Evolutionary conservation across 2,113 vertebrate species (phyloP).

Genomic region (Thomomys bottae): DNA sequence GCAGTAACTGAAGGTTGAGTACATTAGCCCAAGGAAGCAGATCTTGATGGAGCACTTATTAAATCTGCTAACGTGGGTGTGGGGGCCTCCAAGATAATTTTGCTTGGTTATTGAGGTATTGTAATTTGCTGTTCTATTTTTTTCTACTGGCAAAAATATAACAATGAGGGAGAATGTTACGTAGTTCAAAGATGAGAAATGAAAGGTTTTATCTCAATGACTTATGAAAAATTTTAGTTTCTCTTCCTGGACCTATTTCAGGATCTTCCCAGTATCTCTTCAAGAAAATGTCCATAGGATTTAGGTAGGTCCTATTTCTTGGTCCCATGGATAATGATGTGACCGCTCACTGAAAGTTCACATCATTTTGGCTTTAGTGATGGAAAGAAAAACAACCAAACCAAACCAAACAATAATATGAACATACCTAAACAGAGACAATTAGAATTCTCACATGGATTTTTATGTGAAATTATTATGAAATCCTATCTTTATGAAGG

Average conservation of each 20-base stretch:
- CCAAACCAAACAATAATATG: background rate
- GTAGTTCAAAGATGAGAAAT: background rate
- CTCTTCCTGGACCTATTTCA: background rate
- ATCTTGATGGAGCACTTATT: background rate
- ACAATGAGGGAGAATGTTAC: too few species aligned
- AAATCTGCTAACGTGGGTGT: background rate
- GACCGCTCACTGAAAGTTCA: background rate
- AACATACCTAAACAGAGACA: background rate
- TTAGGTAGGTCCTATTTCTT: background rate
- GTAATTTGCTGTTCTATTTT: background rate
- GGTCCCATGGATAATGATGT: background rate
- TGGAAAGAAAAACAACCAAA: too few species aligned
- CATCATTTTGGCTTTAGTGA: background rate
- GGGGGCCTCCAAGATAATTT: background rate
- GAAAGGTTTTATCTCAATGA: constrained; percentile 18
- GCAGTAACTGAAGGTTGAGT: background rate
- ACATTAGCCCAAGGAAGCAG: background rate
- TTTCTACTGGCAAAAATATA: background rate
- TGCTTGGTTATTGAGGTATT: background rate
- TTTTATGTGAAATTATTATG: constrained; percentile 16
- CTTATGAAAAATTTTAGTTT: constrained; percentile 15
- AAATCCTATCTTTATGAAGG: background rate
- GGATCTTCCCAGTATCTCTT: background rate
- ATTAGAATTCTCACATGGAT: background rate
- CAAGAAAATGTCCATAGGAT: background rate